phyloP scores from a whole-genome alignment of 2,888 invertebrate genomes.

The Protophormia terraenovae region DNA sequence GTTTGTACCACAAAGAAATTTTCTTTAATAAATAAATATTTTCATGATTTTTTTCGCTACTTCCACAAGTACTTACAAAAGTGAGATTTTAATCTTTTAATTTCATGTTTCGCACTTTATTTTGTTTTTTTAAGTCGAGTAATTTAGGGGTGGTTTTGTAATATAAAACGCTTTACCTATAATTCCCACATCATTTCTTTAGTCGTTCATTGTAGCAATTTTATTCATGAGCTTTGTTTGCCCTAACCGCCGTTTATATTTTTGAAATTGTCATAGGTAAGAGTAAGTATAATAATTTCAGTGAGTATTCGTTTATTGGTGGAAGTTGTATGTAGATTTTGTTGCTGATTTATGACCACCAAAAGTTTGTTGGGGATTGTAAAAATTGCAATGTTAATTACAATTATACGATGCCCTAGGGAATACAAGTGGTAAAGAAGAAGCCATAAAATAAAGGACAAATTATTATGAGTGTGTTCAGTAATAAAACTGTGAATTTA shows the following conservation, averaged over 20 bases:
- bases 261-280: constrained; percentile 36
- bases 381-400: constrained; percentile 68
- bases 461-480: too few species aligned
- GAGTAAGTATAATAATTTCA: neutral
- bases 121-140: too few species aligned
- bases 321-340: neutral
- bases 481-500: too few species aligned
- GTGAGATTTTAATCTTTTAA: constrained; percentile 61
- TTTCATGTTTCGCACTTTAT: constrained; percentile 56
- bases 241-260: neutral
- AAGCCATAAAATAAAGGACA: too few species aligned
- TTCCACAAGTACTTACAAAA: constrained; percentile 48
- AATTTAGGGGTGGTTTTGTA: constrained; percentile 27
- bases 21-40: neutral
- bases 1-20: neutral
- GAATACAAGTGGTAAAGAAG: neutral
- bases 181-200: neutral
- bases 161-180: constrained; percentile 28
- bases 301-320: neutral
- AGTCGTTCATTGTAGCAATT: neutral
- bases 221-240: neutral
- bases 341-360: constrained; percentile 55
- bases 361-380: constrained; percentile 17
- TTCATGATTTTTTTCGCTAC: neutral
- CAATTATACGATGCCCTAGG: constrained; percentile 56